phyloP scores from a whole-genome alignment of 1,140 invertebrate species.

The Heliconius congener region DNA sequence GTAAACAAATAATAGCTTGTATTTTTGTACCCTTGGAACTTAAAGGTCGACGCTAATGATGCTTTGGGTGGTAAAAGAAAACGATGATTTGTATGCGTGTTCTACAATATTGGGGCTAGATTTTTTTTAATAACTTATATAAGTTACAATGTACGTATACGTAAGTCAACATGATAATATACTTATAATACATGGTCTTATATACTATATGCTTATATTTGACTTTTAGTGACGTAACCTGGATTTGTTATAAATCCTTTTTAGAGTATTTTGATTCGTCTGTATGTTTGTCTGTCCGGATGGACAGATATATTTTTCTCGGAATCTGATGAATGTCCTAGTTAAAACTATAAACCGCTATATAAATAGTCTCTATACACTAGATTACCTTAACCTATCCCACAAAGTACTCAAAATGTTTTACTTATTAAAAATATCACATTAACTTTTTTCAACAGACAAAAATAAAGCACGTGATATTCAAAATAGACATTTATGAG shows the following conservation, averaged over 20 bases:
- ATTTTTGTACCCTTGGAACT: neutral
- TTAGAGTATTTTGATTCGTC: no score
- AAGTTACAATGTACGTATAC: neutral
- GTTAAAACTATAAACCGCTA: no score
- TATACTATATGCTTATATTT: no score
- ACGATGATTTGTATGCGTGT: neutral
- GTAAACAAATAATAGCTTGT: neutral
- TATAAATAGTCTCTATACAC: no score
- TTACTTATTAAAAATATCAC: neutral
- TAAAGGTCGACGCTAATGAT: conserved; percentile 5
- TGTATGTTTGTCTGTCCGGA: no score
- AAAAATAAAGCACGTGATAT: neutral
- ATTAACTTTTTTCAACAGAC: neutral
- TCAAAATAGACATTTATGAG: conserved; percentile 15
- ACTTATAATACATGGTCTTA: neutral
- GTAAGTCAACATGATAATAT: neutral
- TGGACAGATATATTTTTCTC: no score
- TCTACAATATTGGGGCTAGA: neutral
- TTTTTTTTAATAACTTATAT: neutral
- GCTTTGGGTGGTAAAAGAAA: neutral
- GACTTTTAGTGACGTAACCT: no score
- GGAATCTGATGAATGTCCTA: no score
- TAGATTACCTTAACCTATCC: no score
- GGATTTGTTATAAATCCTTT: no score
- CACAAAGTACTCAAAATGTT: neutral